phyloP scores from a whole-genome alignment of 2,797 vertebrate genomes.

The Sandelia bainsii region DNA sequence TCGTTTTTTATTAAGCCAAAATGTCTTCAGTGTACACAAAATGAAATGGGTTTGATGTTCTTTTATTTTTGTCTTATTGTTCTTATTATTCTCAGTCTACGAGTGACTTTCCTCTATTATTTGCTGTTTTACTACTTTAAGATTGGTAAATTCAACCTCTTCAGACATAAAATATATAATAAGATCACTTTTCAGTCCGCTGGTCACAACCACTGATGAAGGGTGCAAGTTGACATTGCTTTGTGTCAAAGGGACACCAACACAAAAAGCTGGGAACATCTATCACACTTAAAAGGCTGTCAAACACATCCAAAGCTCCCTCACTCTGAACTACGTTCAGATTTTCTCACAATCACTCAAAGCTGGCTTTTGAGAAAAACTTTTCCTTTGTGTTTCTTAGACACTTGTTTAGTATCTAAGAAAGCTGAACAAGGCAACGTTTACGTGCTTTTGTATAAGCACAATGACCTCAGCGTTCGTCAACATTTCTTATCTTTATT shows the following conservation, averaged over 20 bases:
- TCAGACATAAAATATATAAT: no score
- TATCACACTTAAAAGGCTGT: background rate
- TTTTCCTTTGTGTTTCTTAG: constrained; percentile 2
- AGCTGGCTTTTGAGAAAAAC: background rate
- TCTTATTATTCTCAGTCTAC: no score
- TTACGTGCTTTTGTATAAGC: background rate
- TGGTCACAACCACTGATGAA: background rate
- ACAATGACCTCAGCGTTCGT: background rate
- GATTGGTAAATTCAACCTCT: no score
- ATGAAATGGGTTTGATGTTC: no score
- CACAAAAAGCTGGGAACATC: background rate
- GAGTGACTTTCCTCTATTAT: no score
- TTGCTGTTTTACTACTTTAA: no score
- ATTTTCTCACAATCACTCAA: background rate
- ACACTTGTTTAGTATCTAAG: background rate
- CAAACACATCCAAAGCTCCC: background rate
- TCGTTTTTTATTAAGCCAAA: no score
- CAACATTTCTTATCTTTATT: constrained; percentile 64
- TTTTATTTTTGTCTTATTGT: no score
- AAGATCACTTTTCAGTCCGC: background rate
- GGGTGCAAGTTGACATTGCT: no score
- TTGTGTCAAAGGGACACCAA: background rate
- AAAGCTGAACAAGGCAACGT: background rate
- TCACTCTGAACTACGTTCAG: background rate
- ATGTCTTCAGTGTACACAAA: no score